Conservation (phyloP, 1,140 invertebrate species). For the Parapsyche elsis region DNA sequence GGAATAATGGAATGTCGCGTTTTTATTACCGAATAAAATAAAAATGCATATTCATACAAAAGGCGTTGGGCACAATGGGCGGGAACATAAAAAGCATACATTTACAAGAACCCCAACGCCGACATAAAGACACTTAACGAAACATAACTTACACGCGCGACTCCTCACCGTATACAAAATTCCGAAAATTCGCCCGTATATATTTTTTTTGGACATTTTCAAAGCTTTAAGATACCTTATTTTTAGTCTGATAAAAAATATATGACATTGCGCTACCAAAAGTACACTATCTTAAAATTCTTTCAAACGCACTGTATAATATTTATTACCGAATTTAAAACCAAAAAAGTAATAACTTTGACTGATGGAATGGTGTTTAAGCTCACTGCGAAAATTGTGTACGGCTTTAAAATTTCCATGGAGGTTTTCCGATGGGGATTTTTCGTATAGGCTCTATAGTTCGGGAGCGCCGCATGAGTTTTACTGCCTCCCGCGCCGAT, state of each 20-base stretch:
- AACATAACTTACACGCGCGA: conserved; percentile 43
- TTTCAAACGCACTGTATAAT: too few species aligned
- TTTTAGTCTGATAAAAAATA: too few species aligned
- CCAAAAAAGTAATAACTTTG: too few species aligned
- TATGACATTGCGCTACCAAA: too few species aligned
- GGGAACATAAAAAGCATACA: conserved; percentile 54
- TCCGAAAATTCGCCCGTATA: too few species aligned
- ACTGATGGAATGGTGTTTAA: too few species aligned
- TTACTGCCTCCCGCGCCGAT: conserved; percentile 51
- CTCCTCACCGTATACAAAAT: background rate
- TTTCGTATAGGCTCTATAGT: background rate
- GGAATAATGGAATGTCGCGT: conserved; percentile 53
- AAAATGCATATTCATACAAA: conserved; percentile 57
- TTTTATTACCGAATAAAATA: conserved; percentile 56
- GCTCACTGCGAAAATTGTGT: too few species aligned
- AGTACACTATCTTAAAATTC: too few species aligned
- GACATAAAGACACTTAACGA: conserved; percentile 53
- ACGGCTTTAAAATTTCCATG: background rate
- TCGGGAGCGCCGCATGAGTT: conserved; percentile 52
- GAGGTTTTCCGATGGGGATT: background rate
- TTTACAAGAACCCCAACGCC: conserved; percentile 44
- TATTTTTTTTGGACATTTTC: too few species aligned
- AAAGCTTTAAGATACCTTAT: too few species aligned
- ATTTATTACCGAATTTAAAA: too few species aligned
- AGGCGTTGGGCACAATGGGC: conserved; percentile 51